Evolutionary conservation across 2,113 vertebrate genomes (phyloP).

Genomic region (Enhydra lutris): DNA sequence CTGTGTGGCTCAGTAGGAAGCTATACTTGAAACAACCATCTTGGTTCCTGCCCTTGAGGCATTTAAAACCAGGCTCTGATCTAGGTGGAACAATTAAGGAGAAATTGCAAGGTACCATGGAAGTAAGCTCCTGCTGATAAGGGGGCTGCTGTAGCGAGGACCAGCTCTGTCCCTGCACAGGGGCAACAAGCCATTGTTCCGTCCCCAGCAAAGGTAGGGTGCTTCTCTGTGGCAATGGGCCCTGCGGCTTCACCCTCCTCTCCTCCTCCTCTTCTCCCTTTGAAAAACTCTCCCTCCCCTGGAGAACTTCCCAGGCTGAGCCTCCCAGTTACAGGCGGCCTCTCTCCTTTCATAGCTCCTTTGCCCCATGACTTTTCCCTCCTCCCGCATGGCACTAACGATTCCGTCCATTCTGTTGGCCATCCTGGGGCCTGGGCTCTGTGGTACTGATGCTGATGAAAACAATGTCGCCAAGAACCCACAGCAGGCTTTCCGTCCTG

Average conservation of each 20-base stretch:
- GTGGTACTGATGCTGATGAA: background rate
- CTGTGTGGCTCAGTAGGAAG: background rate
- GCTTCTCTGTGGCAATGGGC: rapidly evolving
- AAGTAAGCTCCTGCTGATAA: background rate
- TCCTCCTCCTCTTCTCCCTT: background rate
- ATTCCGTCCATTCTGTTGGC: background rate
- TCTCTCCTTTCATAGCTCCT: background rate
- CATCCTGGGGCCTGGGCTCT: background rate
- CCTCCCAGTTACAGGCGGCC: background rate
- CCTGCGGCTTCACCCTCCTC: background rate
- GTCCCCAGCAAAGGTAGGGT: background rate
- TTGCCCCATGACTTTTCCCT: background rate
- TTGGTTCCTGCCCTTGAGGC: background rate
- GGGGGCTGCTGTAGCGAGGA: background rate
- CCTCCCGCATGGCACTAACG: background rate
- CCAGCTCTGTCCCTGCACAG: background rate
- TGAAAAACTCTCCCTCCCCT: background rate
- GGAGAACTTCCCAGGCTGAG: background rate
- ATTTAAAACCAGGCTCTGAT: background rate
- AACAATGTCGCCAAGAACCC: background rate
- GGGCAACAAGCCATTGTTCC: background rate
- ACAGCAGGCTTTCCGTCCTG: background rate
- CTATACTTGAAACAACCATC: background rate
- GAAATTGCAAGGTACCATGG: background rate
- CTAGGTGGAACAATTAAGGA: conserved; percentile 26